These are phyloP conservation scores for Venturia canescens DNA, from an alignment of 1,140 invertebrate genomes.

Conservation along the genomic window DNA sequence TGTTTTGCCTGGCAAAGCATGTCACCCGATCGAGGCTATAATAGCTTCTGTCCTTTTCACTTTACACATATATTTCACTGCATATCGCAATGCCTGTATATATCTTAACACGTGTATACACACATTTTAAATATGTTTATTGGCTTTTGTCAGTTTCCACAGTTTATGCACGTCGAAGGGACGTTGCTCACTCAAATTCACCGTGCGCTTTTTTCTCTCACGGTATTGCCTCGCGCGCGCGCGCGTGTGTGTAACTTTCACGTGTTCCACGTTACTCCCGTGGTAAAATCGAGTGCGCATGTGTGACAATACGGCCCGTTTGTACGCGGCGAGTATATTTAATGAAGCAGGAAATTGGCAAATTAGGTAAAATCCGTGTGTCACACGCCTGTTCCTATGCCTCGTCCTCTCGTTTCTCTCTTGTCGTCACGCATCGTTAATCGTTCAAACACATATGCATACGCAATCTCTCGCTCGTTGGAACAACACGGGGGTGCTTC, in stretches of 20 bases:
- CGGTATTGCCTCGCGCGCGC: background rate
- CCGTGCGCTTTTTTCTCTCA: background rate
- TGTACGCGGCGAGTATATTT: constrained; percentile 59
- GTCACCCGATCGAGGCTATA: constrained; percentile 36
- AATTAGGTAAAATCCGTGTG: constrained; percentile 67
- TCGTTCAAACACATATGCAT: background rate
- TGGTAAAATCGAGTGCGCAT: background rate
- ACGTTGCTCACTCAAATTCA: constrained; percentile 40
- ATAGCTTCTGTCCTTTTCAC: background rate
- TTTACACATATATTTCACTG: background rate
- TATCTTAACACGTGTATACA: background rate
- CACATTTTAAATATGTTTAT: no score
- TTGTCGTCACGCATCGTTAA: constrained; percentile 17
- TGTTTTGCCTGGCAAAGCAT: constrained; percentile 49
- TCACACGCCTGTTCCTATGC: constrained; percentile 20
- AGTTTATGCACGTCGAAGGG: constrained; percentile 46
- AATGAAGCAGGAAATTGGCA: constrained; percentile 69
- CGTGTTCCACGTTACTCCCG: background rate
- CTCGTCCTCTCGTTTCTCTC: background rate
- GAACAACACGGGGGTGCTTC: constrained; percentile 14
- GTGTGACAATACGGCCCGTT: constrained; percentile 44
- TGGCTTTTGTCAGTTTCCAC: constrained; percentile 8
- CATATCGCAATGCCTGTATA: background rate
- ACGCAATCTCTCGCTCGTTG: constrained; percentile 13
- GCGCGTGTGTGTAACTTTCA: background rate